phyloP scores from a whole-genome alignment of 2,888 invertebrate species.

The Temnothorax ravouxi region DNA sequence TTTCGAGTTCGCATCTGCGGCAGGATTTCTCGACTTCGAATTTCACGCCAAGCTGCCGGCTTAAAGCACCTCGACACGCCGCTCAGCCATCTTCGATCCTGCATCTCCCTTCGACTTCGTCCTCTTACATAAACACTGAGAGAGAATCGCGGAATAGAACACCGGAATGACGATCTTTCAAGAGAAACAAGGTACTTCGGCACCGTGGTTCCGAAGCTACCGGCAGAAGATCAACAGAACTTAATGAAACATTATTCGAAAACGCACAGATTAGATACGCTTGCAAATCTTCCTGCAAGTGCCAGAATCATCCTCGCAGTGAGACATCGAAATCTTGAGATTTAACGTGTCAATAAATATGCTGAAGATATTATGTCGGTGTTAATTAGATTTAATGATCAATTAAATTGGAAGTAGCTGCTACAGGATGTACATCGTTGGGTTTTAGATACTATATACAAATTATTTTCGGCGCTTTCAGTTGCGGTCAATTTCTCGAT shows the following conservation, averaged over 20 bases:
- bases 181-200: constrained; percentile 54
- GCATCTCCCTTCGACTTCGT: constrained; percentile 75
- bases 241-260: constrained; percentile 59
- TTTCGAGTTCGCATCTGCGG: constrained; percentile 58
- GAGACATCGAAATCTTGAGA: constrained; percentile 23
- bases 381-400: constrained; percentile 17
- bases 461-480: neutral
- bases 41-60: constrained; percentile 72
- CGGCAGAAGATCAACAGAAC: constrained; percentile 59
- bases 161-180: constrained; percentile 58
- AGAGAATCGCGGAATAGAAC: constrained; percentile 67
- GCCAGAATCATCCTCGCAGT: constrained; percentile 9
- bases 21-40: constrained; percentile 60
- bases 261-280: constrained; percentile 52
- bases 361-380: neutral
- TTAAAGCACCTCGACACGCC: constrained; percentile 71
- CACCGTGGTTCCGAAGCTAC: constrained; percentile 55
- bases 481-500: neutral
- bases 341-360: constrained; percentile 45
- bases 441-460: neutral
- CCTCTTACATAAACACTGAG: constrained; percentile 75
- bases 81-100: constrained; percentile 70
- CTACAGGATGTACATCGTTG: too few relatives aligned
- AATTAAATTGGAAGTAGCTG: neutral
- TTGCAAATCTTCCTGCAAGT: constrained; percentile 41